Evolutionary conservation across 2,888 invertebrate genomes (phyloP).

Genomic region (Yponomeuta sedellus): DNA sequence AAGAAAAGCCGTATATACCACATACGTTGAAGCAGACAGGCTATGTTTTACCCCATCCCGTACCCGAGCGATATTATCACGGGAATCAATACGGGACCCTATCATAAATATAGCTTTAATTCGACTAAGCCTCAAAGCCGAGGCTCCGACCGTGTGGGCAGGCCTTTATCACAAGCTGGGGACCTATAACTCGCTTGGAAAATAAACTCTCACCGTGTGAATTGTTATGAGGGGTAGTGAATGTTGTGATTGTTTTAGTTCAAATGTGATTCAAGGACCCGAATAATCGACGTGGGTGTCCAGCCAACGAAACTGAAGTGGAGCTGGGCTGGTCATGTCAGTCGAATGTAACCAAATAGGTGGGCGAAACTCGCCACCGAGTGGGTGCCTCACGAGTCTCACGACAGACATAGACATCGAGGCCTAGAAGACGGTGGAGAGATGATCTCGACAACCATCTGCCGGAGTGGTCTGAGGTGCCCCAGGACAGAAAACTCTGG

Average conservation of each 20-base stretch:
- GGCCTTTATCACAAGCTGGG: constrained; percentile 8
- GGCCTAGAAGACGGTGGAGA: no score
- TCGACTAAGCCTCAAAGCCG: constrained; percentile 19
- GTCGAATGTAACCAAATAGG: no score
- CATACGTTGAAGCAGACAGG: background rate
- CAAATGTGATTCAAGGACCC: background rate
- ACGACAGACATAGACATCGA: no score
- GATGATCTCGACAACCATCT: no score
- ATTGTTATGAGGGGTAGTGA: constrained; percentile 9
- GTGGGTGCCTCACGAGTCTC: no score
- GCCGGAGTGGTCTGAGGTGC: no score
- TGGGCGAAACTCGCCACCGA: no score
- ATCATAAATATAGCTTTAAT: constrained; percentile 39
- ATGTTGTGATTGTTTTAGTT: background rate
- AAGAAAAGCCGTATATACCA: no score
- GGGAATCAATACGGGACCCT: constrained; percentile 38
- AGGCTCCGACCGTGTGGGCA: background rate
- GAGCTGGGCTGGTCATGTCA: no score
- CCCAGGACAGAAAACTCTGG: no score
- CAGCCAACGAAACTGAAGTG: no score
- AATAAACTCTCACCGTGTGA: constrained; percentile 8
- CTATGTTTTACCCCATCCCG: background rate
- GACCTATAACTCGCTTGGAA: constrained; percentile 11
- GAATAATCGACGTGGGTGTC: no score
- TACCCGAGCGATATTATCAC: constrained; percentile 29